Conservation (phyloP, 1,140 invertebrate species). For the Tetragnatha versicolor region DNA sequence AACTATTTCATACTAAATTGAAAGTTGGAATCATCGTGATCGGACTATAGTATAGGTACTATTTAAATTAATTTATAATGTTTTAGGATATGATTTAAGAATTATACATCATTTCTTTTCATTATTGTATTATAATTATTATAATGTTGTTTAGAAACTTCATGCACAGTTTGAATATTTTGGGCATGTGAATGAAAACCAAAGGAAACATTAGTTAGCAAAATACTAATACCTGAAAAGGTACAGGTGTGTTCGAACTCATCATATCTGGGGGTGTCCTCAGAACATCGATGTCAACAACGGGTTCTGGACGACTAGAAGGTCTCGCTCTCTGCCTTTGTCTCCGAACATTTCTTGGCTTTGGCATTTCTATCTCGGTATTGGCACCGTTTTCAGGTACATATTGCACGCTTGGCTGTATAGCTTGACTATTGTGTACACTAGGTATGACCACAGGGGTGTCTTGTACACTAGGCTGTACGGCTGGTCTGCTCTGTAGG, state of each 20-base stretch:
- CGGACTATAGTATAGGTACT: too few relatives aligned
- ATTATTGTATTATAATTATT: neutral
- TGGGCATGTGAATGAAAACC: too few relatives aligned
- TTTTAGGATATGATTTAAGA: too few relatives aligned
- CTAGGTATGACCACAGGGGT: too few relatives aligned
- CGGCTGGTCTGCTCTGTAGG: neutral
- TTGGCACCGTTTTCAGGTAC: neutral
- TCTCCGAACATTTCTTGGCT: neutral
- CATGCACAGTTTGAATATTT: too few relatives aligned
- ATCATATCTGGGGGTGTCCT: neutral
- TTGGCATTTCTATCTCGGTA: neutral
- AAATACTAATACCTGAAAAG: neutral
- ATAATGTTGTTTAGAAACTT: neutral
- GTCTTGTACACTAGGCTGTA: neutral
- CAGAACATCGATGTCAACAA: constrained; percentile 14
- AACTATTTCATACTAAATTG: too few relatives aligned
- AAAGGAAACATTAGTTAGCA: neutral
- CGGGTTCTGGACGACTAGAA: neutral
- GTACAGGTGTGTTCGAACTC: too few relatives aligned
- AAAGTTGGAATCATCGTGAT: too few relatives aligned
- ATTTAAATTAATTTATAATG: too few relatives aligned
- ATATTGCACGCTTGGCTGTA: neutral
- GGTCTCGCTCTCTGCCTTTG: neutral
- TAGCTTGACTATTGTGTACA: too few relatives aligned
- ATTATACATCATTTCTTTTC: neutral